Conservation (phyloP, 2,113 vertebrate genomes). For the Nanger granti region DNA sequence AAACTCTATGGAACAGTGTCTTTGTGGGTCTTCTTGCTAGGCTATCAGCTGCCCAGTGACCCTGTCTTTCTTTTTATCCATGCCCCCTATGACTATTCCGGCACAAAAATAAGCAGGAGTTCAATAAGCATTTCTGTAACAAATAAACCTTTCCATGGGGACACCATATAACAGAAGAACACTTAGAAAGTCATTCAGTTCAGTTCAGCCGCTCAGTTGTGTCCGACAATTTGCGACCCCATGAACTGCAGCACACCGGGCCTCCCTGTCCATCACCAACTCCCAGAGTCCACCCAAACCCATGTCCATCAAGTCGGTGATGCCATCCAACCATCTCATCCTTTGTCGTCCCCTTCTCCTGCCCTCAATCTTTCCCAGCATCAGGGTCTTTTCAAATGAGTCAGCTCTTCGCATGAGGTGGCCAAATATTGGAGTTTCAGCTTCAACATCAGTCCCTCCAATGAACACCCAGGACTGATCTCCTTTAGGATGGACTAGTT, state of each 20-base stretch:
- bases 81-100: background rate
- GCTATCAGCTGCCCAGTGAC: background rate
- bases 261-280: too few relatives aligned
- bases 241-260: fast-evolving
- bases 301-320: too few relatives aligned
- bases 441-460: too few relatives aligned
- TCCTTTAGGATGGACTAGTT: too few relatives aligned
- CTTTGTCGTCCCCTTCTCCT: too few relatives aligned
- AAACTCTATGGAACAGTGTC: background rate
- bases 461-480: too few relatives aligned
- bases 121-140: background rate
- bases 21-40: background rate
- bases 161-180: background rate
- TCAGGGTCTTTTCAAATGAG: too few relatives aligned
- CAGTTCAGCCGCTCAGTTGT: fast-evolving
- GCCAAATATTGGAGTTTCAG: too few relatives aligned
- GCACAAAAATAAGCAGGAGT: background rate
- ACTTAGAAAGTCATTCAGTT: background rate
- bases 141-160: background rate
- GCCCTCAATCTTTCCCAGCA: too few relatives aligned
- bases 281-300: too few relatives aligned
- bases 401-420: too few relatives aligned
- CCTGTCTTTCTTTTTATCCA: background rate
- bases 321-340: too few relatives aligned
- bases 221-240: fast-evolving